Conservation (phyloP, 2,113 vertebrate genomes). For the Pristiophorus japonicus region DNA sequence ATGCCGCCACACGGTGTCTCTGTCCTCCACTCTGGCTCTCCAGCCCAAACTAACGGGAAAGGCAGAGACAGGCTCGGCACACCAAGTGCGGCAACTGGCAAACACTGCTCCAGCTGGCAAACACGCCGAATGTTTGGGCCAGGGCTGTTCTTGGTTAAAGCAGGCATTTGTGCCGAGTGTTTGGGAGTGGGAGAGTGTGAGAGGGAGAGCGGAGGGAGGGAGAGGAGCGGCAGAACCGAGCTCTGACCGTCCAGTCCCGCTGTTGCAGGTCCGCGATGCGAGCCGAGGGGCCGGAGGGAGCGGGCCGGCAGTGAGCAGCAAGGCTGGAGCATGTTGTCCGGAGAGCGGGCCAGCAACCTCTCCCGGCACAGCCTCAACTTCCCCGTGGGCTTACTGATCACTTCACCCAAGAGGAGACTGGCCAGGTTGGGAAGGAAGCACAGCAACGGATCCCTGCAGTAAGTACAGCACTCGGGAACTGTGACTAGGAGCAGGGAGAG, state of each 20-base stretch:
- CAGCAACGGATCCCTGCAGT: conserved; percentile 61
- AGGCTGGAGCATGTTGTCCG: conserved; percentile 40
- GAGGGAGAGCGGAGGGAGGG: no score
- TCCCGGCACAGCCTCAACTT: conserved; percentile 57
- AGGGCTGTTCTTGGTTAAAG: no score
- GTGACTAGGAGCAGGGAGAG: not conserved
- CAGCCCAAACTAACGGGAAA: not conserved
- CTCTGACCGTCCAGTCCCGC: no score
- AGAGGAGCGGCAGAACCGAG: no score
- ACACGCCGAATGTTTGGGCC: no score
- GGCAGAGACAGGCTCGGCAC: not conserved
- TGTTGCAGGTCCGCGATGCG: conserved; percentile 39
- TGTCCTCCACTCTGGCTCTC: not conserved
- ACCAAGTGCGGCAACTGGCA: no score
- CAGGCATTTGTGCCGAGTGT: no score
- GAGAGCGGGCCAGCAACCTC: conserved; percentile 47
- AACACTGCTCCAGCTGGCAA: no score
- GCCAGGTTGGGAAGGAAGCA: conserved; percentile 54
- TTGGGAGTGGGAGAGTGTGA: no score
- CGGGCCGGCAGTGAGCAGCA: conserved; percentile 26
- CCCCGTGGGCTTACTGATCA: conserved; percentile 46
- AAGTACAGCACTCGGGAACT: conserved; percentile 43
- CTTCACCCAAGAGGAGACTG: conserved; percentile 52
- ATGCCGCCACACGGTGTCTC: not conserved
- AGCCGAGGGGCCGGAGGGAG: conserved; percentile 49